These are phyloP conservation scores for Morpho deidamia DNA, from an alignment of 2,888 invertebrate genomes.

Conservation along the genomic window DNA sequence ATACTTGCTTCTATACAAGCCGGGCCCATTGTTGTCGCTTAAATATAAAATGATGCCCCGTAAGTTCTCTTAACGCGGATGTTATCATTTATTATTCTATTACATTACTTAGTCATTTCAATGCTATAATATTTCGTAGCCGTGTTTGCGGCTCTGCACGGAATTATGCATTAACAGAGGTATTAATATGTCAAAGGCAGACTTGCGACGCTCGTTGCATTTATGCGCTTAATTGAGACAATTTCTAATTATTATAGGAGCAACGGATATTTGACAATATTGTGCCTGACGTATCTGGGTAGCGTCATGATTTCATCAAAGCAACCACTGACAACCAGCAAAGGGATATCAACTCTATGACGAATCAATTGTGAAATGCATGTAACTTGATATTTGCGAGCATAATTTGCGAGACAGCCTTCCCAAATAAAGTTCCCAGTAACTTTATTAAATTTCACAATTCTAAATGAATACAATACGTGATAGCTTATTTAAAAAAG, in stretches of 20 bases:
- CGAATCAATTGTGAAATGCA: too few species aligned
- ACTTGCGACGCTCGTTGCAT: slow-evolving; percentile 13
- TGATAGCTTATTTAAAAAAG: too few species aligned
- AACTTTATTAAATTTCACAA: too few species aligned
- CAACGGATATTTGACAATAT: slow-evolving; percentile 18
- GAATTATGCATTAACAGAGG: slow-evolving; percentile 12
- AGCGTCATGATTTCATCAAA: too few species aligned
- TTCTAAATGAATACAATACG: too few species aligned
- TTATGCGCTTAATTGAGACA: slow-evolving; percentile 14
- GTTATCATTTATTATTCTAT: slow-evolving; percentile 74
- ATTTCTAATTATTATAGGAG: slow-evolving; percentile 10
- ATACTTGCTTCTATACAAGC: slow-evolving; percentile 55
- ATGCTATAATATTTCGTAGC: slow-evolving; percentile 28
- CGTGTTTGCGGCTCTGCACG: slow-evolving; percentile 9
- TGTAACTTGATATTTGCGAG: too few species aligned
- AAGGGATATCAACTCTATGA: too few species aligned
- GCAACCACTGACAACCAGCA: too few species aligned
- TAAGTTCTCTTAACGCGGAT: slow-evolving; percentile 70
- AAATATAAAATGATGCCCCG: slow-evolving; percentile 62
- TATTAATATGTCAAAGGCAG: slow-evolving; percentile 20
- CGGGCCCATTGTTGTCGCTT: slow-evolving; percentile 59
- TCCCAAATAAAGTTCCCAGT: too few species aligned
- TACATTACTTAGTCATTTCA: slow-evolving; percentile 46
- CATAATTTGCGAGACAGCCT: too few species aligned
- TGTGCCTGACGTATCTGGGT: not conserved